These are phyloP conservation scores for Ia io DNA, from an alignment of 2,113 vertebrate species.

Conservation along the genomic window DNA sequence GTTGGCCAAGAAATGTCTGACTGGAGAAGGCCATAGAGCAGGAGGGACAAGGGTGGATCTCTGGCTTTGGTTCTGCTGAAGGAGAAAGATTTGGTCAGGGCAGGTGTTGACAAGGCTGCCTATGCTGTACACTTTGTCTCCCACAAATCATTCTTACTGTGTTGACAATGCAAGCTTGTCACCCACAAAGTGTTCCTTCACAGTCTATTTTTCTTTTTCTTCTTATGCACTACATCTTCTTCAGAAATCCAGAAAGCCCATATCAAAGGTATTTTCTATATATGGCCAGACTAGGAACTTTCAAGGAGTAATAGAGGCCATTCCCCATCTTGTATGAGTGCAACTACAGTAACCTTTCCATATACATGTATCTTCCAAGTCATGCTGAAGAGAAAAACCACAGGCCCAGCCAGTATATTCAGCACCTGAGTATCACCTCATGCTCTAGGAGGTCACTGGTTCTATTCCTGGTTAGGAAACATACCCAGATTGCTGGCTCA, in stretches of 20 bases:
- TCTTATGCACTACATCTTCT: background rate
- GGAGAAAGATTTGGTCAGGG: background rate
- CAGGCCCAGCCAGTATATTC: background rate
- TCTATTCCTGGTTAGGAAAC: too few relatives aligned
- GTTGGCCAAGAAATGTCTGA: conserved; percentile 55
- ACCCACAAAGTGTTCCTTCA: background rate
- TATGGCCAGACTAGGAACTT: background rate
- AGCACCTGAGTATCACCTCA: too few relatives aligned
- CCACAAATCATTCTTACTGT: background rate
- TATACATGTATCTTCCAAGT: background rate
- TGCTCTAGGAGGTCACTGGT: too few relatives aligned
- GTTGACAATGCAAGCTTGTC: background rate
- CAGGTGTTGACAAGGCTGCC: background rate
- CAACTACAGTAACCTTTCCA: background rate
- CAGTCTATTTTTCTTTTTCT: background rate
- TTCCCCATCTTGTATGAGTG: background rate
- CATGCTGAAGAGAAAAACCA: background rate
- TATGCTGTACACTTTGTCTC: background rate
- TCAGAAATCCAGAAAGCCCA: background rate
- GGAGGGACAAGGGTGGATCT: conserved; percentile 43
- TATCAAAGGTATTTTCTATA: background rate
- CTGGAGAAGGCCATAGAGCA: conserved; percentile 59
- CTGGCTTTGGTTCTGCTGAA: conserved; percentile 7
- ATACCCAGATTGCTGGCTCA: too few relatives aligned
- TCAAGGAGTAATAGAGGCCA: background rate